Evolutionary conservation across 2,797 vertebrate genomes (phyloP).

Genomic region (Erethizon dorsatum): DNA sequence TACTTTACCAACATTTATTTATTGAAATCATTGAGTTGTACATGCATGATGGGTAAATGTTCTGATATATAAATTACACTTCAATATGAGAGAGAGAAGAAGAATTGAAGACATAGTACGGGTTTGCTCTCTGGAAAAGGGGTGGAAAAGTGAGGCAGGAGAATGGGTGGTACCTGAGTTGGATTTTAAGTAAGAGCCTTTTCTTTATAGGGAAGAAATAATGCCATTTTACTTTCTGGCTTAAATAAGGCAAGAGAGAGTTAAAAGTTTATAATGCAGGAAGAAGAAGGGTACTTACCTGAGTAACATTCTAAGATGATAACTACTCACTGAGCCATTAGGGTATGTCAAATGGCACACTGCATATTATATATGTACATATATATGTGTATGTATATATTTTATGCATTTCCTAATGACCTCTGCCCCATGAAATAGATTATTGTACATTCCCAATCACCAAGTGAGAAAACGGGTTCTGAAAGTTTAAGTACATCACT

Average conservation of each 20-base stretch:
- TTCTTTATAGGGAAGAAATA: neutral
- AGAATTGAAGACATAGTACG: neutral
- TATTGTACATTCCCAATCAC: neutral
- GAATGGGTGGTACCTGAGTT: neutral
- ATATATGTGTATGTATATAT: neutral
- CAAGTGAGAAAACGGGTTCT: neutral
- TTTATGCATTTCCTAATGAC: neutral
- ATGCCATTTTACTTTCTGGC: neutral
- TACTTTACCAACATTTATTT: neutral
- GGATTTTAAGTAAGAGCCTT: neutral
- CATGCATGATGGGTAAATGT: neutral
- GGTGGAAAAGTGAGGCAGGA: neutral
- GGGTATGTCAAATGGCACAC: neutral
- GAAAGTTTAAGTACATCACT: neutral
- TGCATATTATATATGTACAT: neutral
- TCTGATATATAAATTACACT: neutral
- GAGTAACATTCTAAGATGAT: neutral
- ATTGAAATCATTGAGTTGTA: slow-evolving; percentile 4
- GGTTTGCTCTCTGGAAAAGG: neutral
- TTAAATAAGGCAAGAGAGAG: neutral
- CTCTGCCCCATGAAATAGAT: neutral
- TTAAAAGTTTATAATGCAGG: neutral
- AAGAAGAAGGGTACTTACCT: neutral
- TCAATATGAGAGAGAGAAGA: neutral
- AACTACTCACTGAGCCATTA: neutral